Evolutionary conservation across 2,888 invertebrate species (phyloP).

Genomic region (Morpho helenor): DNA sequence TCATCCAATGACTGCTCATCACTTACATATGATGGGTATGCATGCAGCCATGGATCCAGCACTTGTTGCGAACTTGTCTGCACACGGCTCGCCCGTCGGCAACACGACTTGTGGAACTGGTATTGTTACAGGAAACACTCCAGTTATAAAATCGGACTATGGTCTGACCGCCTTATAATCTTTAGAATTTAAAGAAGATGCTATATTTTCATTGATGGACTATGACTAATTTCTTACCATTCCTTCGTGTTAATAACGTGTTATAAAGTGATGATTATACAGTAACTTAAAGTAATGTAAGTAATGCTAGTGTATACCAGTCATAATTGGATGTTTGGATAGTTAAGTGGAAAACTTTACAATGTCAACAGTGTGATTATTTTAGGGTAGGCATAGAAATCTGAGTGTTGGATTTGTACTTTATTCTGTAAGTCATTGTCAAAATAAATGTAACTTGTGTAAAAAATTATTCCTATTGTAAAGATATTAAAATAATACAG

Average conservation of each 20-base stretch:
- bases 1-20: constrained; percentile 78
- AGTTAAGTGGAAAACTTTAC: constrained; percentile 73
- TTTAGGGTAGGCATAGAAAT: constrained; percentile 64
- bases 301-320: constrained; percentile 62
- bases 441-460: constrained; percentile 2
- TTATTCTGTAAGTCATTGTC: constrained; percentile 71
- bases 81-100: constrained; percentile 77
- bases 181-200: constrained; percentile 64
- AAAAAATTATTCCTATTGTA: neutral
- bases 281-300: constrained; percentile 59
- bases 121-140: constrained; percentile 60
- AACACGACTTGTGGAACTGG: constrained; percentile 70
- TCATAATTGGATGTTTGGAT: constrained; percentile 73
- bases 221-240: constrained; percentile 62
- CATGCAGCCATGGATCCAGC: constrained; percentile 71
- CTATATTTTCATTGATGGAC: constrained; percentile 70
- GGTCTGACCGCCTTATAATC: constrained; percentile 88
- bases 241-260: constrained; percentile 71
- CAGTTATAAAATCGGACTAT: constrained; percentile 91
- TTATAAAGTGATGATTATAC: constrained; percentile 66
- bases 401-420: constrained; percentile 64
- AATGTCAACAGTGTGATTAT: constrained; percentile 80
- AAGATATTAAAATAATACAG: neutral
- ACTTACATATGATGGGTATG: constrained; percentile 72
- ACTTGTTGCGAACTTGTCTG: constrained; percentile 70